Evolutionary conservation across 2,888 invertebrate genomes (phyloP).

Genomic region (Netelia fuscicornis): DNA sequence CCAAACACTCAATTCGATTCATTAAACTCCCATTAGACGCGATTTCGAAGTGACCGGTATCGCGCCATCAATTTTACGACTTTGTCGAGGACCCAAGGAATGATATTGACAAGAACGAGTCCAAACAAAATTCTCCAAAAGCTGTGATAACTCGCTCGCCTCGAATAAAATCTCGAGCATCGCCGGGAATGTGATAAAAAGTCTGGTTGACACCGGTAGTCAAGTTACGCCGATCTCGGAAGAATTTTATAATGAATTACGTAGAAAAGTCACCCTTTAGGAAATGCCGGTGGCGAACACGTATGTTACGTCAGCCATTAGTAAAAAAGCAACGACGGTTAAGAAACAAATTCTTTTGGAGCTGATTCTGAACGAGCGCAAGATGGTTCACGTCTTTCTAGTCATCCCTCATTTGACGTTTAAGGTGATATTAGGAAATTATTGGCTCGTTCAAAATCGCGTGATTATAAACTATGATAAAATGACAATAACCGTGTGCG

Average conservation of each 20-base stretch:
- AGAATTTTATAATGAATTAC: constrained; percentile 36
- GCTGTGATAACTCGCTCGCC: constrained; percentile 33
- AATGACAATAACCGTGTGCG: neutral
- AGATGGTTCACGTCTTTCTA: constrained; percentile 6
- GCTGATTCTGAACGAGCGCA: constrained; percentile 43
- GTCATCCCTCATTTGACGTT: constrained; percentile 30
- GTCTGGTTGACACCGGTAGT: constrained; percentile 68
- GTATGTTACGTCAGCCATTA: constrained; percentile 20
- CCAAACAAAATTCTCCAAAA: neutral
- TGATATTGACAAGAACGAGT: constrained; percentile 26
- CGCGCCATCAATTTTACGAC: constrained; percentile 35
- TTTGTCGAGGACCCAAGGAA: constrained; percentile 46
- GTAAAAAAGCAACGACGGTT: constrained; percentile 29
- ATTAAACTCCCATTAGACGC: constrained; percentile 36
- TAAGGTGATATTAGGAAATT: constrained; percentile 33
- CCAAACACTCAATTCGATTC: neutral
- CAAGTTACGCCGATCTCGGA: constrained; percentile 67
- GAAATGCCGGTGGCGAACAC: constrained; percentile 43
- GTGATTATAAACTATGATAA: constrained; percentile 27
- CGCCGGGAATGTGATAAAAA: constrained; percentile 26
- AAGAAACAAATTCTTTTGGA: constrained; percentile 58
- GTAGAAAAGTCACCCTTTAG: neutral
- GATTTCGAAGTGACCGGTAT: constrained; percentile 7
- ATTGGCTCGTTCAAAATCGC: constrained; percentile 30
- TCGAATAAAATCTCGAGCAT: constrained; percentile 40